phyloP scores from a whole-genome alignment of 2,888 invertebrate species.

The Gisinianus flammeolus region DNA sequence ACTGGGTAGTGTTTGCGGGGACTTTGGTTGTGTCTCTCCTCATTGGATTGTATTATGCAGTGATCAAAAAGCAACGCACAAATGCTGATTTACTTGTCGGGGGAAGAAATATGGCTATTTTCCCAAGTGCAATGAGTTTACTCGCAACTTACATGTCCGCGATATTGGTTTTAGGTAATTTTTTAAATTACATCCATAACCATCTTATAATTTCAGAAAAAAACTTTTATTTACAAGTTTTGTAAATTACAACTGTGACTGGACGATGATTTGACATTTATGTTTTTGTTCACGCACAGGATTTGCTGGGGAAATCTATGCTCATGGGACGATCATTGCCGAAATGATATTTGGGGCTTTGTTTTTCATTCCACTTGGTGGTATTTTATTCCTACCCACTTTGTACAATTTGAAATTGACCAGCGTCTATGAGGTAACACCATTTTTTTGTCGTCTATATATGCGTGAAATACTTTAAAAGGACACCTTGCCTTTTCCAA shows the following conservation, averaged over 20 bases:
- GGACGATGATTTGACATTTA: neutral
- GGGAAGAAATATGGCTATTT: conserved; percentile 60
- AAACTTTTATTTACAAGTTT: too few relatives aligned
- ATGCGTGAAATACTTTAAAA: too few relatives aligned
- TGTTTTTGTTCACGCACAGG: too few relatives aligned
- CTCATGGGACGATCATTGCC: conserved; percentile 60
- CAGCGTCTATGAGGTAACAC: conserved; percentile 61
- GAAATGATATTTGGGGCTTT: conserved; percentile 59
- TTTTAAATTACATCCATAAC: neutral
- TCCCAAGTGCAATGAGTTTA: conserved; percentile 61
- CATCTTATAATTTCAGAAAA: neutral
- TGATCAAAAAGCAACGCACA: conserved; percentile 67
- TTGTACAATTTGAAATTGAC: conserved; percentile 60
- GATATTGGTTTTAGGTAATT: conserved; percentile 60
- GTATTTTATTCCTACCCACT: conserved; percentile 60
- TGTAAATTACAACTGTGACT: too few relatives aligned
- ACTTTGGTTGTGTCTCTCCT: conserved; percentile 60
- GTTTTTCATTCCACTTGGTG: conserved; percentile 59
- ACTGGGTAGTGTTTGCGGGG: conserved; percentile 60
- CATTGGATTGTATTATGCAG: conserved; percentile 63
- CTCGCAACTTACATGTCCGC: conserved; percentile 62
- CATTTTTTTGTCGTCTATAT: too few relatives aligned
- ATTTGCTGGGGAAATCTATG: conserved; percentile 61
- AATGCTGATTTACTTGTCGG: conserved; percentile 62
- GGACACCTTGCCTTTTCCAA: too few relatives aligned